Percentiles rank a stretch among this genome's conserved stretches.
These are phyloP conservation scores for Diacarnus erythraeanus DNA, from an alignment of 37 sponge, comb jelly and placozoan genomes.

Conservation along the genomic window DNA sequence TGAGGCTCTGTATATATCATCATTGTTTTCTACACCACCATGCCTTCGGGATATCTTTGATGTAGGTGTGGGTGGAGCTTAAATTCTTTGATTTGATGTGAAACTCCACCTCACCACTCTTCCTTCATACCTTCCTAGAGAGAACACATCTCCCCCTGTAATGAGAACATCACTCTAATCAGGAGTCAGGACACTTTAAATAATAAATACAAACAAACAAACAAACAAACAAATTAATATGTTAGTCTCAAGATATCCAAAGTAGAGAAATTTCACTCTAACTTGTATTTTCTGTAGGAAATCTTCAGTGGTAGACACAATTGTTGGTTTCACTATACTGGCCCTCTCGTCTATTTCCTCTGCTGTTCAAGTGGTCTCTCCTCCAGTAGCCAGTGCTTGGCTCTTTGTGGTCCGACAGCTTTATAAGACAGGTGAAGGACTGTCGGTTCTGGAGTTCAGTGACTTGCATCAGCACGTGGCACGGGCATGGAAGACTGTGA, in stretches of 20 bases:
- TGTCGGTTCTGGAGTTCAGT: conserved; percentile 51
- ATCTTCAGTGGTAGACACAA: not conserved
- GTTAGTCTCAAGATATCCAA: not conserved
- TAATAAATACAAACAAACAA: too few species aligned
- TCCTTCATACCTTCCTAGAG: not conserved
- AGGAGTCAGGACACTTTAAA: not conserved
- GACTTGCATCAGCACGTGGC: conserved; percentile 71
- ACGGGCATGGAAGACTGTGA: conserved; percentile 42
- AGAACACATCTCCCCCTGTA: not conserved
- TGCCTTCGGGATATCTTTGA: too few species aligned
- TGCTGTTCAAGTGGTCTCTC: conserved; percentile 10
- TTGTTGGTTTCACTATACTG: conserved; percentile 3
- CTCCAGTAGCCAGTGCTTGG: conserved; percentile 49
- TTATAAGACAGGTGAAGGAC: conserved; percentile 82
- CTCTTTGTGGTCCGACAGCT: conserved; percentile 82
- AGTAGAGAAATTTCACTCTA: too few species aligned
- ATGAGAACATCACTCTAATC: not conserved
- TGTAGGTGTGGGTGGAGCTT: too few species aligned
- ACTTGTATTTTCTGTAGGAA: not conserved
- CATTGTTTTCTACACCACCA: too few species aligned
- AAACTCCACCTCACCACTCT: too few species aligned
- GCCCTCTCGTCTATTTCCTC: not conserved
- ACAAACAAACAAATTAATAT: too few species aligned
- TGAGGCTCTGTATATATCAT: too few species aligned
- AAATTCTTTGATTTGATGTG: too few species aligned